Evolutionary conservation across 2,113 vertebrate genomes (phyloP).

Genomic region (Sinosuthora webbiana): DNA sequence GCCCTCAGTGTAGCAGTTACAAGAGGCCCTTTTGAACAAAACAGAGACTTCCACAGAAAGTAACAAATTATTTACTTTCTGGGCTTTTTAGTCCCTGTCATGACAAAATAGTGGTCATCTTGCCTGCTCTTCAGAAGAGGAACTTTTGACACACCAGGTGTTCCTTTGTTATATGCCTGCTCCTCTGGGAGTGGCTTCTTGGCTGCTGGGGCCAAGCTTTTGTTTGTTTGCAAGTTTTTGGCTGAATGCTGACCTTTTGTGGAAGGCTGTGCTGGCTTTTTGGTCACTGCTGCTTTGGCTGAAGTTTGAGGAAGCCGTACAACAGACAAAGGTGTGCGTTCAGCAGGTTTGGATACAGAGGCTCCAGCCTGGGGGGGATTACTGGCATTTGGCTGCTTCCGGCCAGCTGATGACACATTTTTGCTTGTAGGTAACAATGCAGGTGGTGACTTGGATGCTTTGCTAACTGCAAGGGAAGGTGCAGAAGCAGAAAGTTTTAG

Average conservation of each 20-base stretch:
- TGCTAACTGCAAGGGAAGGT: slow-evolving; percentile 35
- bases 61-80: slow-evolving; percentile 63
- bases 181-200: slow-evolving; percentile 22
- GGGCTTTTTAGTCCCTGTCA: slow-evolving; percentile 83
- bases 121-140: slow-evolving; percentile 68
- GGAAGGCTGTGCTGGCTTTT: slow-evolving; percentile 26
- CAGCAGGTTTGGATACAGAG: slow-evolving; percentile 47
- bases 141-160: slow-evolving; percentile 12
- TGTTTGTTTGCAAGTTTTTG: neutral
- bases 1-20: neutral
- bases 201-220: neutral
- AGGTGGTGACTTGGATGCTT: neutral
- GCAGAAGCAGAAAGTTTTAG: slow-evolving; percentile 40
- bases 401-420: neutral
- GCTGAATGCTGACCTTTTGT: slow-evolving; percentile 5
- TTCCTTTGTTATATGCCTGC: neutral
- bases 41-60: neutral
- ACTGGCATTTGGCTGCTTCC: neutral
- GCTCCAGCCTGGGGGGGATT: neutral
- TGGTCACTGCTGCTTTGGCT: neutral
- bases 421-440: neutral
- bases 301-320: slow-evolving; percentile 77
- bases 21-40: neutral
- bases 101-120: slow-evolving; percentile 87
- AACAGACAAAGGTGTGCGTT: slow-evolving; percentile 63